Percentiles rank a stretch among this genome's conserved stretches.
These are phyloP conservation scores for Oryctes rhinoceros DNA, from an alignment of 1,140 invertebrate species.

Conservation along the genomic window DNA sequence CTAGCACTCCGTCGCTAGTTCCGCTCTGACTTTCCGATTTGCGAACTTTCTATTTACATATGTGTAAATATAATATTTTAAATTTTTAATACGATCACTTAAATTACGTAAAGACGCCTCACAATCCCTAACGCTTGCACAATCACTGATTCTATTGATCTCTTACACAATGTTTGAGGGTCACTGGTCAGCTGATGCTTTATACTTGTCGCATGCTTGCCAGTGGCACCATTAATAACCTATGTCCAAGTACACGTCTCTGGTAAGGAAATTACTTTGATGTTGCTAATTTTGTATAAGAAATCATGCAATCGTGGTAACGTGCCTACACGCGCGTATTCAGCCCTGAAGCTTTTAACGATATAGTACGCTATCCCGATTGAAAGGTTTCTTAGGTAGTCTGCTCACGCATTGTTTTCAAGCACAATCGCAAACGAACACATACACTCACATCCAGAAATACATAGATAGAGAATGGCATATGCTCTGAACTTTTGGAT, in stretches of 20 bases:
- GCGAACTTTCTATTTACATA: no score
- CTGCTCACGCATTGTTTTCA: background rate
- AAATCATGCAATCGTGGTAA: constrained; percentile 16
- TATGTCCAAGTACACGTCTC: constrained; percentile 70
- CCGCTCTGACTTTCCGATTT: no score
- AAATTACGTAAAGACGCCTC: background rate
- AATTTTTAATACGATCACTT: no score
- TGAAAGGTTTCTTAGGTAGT: background rate
- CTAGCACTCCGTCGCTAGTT: no score
- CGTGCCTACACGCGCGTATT: background rate
- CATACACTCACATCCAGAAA: background rate
- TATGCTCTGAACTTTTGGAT: background rate
- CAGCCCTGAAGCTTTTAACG: background rate
- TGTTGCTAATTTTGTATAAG: constrained; percentile 5
- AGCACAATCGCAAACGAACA: background rate
- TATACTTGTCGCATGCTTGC: constrained; percentile 60
- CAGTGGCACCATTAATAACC: constrained; percentile 61
- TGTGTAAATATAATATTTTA: no score
- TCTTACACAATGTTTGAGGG: constrained; percentile 24
- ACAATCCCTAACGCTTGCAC: background rate
- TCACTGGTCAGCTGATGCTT: constrained; percentile 51
- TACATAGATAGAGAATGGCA: background rate
- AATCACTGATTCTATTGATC: constrained; percentile 21
- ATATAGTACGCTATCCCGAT: background rate
- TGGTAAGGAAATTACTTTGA: constrained; percentile 62